These are phyloP conservation scores for Arvicanthis niloticus DNA, from an alignment of 2,113 vertebrate species.

Conservation along the genomic window DNA sequence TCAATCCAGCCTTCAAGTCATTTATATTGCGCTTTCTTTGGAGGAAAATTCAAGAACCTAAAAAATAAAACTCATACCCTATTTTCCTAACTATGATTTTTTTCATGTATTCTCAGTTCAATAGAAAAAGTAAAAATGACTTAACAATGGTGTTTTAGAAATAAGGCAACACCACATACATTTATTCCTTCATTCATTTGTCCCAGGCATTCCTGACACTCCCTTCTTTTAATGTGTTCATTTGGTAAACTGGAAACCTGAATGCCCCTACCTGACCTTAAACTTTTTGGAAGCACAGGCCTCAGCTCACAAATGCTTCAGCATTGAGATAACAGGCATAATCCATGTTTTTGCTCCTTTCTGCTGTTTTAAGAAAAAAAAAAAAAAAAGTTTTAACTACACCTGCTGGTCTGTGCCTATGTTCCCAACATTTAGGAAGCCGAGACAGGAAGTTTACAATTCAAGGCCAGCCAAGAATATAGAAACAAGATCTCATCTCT, in stretches of 20 bases:
- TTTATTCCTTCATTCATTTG: not conserved
- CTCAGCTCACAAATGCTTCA: not conserved
- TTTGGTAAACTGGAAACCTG: not conserved
- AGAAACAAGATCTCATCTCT: not conserved
- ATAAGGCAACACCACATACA: not conserved
- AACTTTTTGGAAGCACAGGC: not conserved
- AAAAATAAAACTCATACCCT: not conserved
- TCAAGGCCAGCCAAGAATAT: not conserved
- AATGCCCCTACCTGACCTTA: not conserved
- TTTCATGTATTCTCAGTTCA: not conserved
- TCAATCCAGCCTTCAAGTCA: not conserved
- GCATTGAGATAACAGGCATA: not conserved
- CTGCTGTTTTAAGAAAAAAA: not conserved
- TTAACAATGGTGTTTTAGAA: not conserved
- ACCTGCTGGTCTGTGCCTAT: not conserved
- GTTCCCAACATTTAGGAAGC: no score
- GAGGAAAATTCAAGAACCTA: not conserved
- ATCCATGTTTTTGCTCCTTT: not conserved
- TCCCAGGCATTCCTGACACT: not conserved
- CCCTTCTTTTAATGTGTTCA: not conserved
- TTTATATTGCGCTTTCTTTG: not conserved
- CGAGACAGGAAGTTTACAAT: not conserved
- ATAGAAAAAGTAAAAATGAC: not conserved
- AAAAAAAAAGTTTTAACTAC: not conserved
- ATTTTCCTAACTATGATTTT: not conserved